Evolutionary conservation across 1,140 invertebrate genomes (phyloP), one percentile per base, ranked within the genome.

Genomic region (Lepidurus couesii): DNA sequence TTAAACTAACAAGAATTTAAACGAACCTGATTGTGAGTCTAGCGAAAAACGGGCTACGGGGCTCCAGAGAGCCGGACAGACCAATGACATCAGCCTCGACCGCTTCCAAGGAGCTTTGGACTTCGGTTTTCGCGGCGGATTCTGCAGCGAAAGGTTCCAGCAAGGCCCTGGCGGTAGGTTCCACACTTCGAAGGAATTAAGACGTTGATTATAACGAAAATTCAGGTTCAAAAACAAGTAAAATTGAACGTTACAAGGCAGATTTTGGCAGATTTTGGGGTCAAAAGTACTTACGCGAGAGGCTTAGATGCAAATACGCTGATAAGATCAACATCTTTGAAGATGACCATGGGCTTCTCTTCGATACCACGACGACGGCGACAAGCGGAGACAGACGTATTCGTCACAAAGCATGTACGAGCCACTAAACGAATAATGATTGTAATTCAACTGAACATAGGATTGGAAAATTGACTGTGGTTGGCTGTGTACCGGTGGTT

Each of bases 331-430:
- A 6, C 75, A 7, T 76, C 75, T 8, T 44, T 3, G 75, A 8
- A 42, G 1, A 42, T 0, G 44, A 76, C 10, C 1, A 76, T 76
- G 24, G 42, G 42, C 10, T 26, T 21, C 5, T 76, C 75, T 45
- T 44, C 43, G 75, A 76, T 76, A 44, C 75, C 75, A 8, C 75
- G 24, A 42, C 75, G 24, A 34, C 75, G 75, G 42, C 75, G 75
- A 43, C 75, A 76, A 11, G 42, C 21, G 4, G 10, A 2, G 21
- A 34, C 8, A 7, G 45, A 10, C 16, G 45, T 4, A 16, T 10
- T 47, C 10, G 45, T 47, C 45, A 16, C 45, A 47, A 4, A 34
- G 0, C 45, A 47, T 47, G 45, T 47, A 11, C 16, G 10, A 10
- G 45, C 45, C 45, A 47, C 45, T 47, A 47, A 34, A 34, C 4